These are phyloP conservation scores for Mayetiola destructor DNA, from an alignment of 2,888 invertebrate genomes.

Conservation along the genomic window DNA sequence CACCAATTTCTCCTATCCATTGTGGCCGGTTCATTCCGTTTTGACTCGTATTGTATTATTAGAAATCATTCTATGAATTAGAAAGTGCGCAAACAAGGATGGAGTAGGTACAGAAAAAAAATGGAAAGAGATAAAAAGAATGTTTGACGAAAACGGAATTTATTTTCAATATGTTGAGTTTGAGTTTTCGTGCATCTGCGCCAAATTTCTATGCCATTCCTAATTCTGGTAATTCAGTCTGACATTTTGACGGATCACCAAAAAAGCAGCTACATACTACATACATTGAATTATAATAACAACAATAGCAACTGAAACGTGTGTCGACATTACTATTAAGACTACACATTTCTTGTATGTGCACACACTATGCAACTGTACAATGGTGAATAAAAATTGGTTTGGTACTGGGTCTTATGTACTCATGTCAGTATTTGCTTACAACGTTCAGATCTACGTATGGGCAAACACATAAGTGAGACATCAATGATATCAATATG, in stretches of 20 bases:
- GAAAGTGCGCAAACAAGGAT: background rate
- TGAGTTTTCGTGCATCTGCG: slow-evolving; percentile 24
- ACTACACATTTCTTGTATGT: background rate
- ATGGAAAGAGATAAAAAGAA: no score
- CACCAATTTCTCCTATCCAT: background rate
- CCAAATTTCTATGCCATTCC: slow-evolving; percentile 31
- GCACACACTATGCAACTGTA: no score
- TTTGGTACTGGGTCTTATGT: background rate
- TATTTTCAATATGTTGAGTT: slow-evolving; percentile 19
- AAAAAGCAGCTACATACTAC: background rate
- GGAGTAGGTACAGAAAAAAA: no score
- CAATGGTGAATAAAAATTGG: no score
- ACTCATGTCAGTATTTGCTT: no score
- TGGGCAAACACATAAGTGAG: no score
- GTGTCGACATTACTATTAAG: slow-evolving; percentile 6
- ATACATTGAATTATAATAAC: slow-evolving; percentile 10
- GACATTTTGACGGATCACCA: slow-evolving; percentile 38
- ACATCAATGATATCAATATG: background rate
- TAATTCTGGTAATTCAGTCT: slow-evolving; percentile 37
- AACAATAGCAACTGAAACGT: background rate
- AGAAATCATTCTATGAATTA: background rate
- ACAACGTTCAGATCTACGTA: no score
- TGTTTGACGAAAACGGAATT: background rate
- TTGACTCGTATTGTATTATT: background rate
- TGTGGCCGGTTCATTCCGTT: background rate